Evolutionary conservation across 1,140 invertebrate genomes (phyloP).

Genomic region (Octopus bimaculoides): DNA sequence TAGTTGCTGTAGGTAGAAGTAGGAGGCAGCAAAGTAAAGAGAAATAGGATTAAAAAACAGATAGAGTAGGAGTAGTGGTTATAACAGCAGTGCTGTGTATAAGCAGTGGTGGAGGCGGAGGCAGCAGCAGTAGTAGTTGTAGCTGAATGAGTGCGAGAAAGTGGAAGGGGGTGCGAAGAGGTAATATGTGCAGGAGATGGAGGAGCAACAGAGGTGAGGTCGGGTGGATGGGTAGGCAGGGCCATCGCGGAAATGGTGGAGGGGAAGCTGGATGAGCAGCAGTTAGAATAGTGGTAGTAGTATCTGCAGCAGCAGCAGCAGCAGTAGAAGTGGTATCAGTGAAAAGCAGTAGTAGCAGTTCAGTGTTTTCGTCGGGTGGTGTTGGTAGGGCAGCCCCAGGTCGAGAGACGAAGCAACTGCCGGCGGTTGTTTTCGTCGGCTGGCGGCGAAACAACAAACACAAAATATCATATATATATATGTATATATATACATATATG

Average conservation of each 20-base stretch:
- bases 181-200: too few species aligned
- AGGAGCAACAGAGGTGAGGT: too few species aligned
- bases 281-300: background rate
- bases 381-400: constrained; percentile 25
- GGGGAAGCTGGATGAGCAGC: constrained; percentile 9
- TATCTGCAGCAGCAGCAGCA: background rate
- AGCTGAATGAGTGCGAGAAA: too few species aligned
- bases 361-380: constrained; percentile 21
- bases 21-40: background rate
- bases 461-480: too few species aligned
- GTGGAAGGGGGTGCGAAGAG: too few species aligned
- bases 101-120: too few species aligned
- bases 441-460: too few species aligned
- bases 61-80: background rate
- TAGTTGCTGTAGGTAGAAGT: background rate
- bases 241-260: background rate
- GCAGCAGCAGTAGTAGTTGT: too few species aligned
- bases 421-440: too few species aligned
- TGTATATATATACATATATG: too few species aligned
- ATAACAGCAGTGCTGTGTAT: too few species aligned
- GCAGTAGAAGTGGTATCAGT: constrained; percentile 15
- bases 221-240: background rate
- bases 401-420: constrained; percentile 14
- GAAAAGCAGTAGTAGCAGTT: background rate
- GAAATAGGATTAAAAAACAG: background rate